Evolutionary conservation across 2,113 vertebrate genomes (phyloP).

Genomic region (Benitochromis conjunctus): DNA sequence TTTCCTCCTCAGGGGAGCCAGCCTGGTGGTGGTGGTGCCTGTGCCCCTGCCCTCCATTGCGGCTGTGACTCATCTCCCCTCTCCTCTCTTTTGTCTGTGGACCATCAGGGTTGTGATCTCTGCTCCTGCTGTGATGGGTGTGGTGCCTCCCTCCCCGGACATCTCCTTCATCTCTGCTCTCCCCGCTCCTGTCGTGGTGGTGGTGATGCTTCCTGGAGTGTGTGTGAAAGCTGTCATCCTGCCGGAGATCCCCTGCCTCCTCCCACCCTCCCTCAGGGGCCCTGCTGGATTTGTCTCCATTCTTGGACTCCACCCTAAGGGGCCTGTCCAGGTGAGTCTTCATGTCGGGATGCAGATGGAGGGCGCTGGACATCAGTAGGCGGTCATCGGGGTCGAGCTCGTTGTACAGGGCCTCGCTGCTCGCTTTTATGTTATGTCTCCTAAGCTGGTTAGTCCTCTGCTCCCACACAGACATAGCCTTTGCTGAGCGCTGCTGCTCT

Average conservation of each 20-base stretch:
- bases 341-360: constrained; percentile 89
- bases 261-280: constrained; percentile 6
- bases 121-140: constrained; percentile 80
- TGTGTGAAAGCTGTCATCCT: constrained; percentile 32
- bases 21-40: constrained; percentile 80
- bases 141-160: constrained; percentile 62
- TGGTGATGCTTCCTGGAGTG: constrained; percentile 81
- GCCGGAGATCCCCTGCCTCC: neutral
- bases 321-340: constrained; percentile 92
- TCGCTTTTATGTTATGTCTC: constrained; percentile 86
- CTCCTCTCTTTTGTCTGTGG: constrained; percentile 48
- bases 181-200: constrained; percentile 72
- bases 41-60: constrained; percentile 78
- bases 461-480: constrained; percentile 93
- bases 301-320: constrained; percentile 73
- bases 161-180: constrained; percentile 28
- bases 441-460: constrained; percentile 93
- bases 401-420: constrained; percentile 90
- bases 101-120: constrained; percentile 70
- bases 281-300: constrained; percentile 25
- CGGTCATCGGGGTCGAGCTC: constrained; percentile 90
- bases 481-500: constrained; percentile 84
- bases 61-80: constrained; percentile 67
- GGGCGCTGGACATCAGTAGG: constrained; percentile 76
- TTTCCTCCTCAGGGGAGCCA: constrained; percentile 78